A percentile compares a stretch with the other conserved stretches of the same genome.
Evolutionary conservation across 2,113 vertebrate genomes (phyloP).

Genomic region (Amblyornis subalaris): DNA sequence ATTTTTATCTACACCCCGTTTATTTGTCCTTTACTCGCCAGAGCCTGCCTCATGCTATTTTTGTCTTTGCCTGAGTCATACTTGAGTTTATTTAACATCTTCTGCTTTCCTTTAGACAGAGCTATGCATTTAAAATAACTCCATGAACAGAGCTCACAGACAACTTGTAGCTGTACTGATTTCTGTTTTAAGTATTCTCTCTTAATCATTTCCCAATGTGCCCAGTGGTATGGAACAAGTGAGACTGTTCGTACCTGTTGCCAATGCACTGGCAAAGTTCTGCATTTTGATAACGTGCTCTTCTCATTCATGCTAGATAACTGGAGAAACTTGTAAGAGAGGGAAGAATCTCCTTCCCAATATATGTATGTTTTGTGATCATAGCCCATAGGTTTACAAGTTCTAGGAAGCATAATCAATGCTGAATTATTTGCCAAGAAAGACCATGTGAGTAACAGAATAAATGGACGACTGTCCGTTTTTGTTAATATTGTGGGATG

Average conservation of each 20-base stretch:
- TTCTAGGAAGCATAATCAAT: not conserved
- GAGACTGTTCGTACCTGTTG: not conserved
- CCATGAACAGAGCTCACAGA: not conserved
- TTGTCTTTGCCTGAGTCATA: constrained; percentile 20
- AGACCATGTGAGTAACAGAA: not conserved
- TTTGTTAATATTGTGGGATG: not conserved
- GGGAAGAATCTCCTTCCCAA: not conserved
- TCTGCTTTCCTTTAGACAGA: not conserved
- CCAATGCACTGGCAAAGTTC: not conserved
- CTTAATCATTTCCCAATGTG: fast-evolving
- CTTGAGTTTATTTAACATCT: not conserved
- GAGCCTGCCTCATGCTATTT: constrained; percentile 1
- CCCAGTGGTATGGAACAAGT: not conserved
- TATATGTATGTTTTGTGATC: not conserved
- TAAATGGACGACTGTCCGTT: not conserved
- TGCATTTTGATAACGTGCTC: not conserved
- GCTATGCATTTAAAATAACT: not conserved
- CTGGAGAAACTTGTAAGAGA: not conserved
- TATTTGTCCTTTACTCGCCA: constrained; percentile 9
- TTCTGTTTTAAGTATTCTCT: not conserved
- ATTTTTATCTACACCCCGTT: not conserved
- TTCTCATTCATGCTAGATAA: not conserved
- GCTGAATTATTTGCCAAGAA: not conserved
- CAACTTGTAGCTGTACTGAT: not conserved
- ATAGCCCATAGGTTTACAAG: not conserved